phyloP scores from a whole-genome alignment of 2,113 vertebrate genomes.

The Dipodomys spectabilis region DNA sequence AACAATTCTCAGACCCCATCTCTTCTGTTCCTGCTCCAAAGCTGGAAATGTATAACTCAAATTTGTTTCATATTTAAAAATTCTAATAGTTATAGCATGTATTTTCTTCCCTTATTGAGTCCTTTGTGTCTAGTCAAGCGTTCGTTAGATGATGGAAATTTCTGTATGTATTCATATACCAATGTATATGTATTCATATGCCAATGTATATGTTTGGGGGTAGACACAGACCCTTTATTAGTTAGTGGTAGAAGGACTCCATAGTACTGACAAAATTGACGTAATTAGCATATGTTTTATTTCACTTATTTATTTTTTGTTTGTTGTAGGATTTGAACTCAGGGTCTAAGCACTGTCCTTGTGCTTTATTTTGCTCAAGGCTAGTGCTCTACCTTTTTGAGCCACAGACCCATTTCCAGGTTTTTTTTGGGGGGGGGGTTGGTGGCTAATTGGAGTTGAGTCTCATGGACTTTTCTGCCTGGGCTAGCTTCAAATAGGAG shows the following conservation, averaged over 20 bases:
- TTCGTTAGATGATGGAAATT: constrained; percentile 11
- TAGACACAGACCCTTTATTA: constrained; percentile 33
- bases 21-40: constrained; percentile 7
- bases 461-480: too few species aligned
- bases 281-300: not conserved
- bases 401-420: too few species aligned
- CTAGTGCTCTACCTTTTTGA: too few species aligned
- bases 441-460: too few species aligned
- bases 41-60: constrained; percentile 26
- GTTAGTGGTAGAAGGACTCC: not conserved
- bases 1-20: constrained; percentile 38
- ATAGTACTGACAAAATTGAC: not conserved
- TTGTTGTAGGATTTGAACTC: too few species aligned
- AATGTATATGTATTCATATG: not conserved
- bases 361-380: too few species aligned
- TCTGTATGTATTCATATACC: not conserved
- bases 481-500: too few species aligned
- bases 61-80: constrained; percentile 56
- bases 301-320: too few species aligned
- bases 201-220: not conserved
- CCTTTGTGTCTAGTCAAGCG: constrained; percentile 14
- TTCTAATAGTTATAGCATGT: not conserved
- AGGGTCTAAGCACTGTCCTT: too few species aligned
- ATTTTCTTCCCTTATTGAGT: constrained; percentile 41
- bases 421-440: too few species aligned